Evolutionary conservation across 2,797 vertebrate genomes (phyloP).

Genomic region (Oreochromis mossambicus): DNA sequence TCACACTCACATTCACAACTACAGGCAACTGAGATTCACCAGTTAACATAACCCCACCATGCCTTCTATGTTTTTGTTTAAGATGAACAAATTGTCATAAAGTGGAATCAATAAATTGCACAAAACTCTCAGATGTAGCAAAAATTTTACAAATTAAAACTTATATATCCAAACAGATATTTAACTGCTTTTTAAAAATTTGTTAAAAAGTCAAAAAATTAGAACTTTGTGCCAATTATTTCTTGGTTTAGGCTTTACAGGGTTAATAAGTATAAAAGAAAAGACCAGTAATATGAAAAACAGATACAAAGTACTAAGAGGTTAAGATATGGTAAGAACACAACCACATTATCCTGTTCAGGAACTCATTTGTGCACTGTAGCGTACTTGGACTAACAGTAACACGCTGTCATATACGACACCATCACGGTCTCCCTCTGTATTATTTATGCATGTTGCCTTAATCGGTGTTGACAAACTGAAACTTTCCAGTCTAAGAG

Average conservation of each 20-base stretch:
- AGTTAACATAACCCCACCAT: not conserved
- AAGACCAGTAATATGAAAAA: not conserved
- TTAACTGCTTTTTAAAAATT: not conserved
- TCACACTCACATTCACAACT: not conserved
- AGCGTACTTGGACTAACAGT: not conserved
- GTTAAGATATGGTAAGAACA: not conserved
- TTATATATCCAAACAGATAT: not conserved
- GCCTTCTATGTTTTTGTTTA: not conserved
- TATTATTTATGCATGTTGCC: not conserved
- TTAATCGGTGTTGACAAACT: not conserved
- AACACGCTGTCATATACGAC: not conserved
- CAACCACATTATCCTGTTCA: not conserved
- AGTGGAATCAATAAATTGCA: not conserved
- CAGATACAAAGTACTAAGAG: not conserved
- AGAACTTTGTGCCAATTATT: not conserved
- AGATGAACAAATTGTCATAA: not conserved
- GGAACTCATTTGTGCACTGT: not conserved
- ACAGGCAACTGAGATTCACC: not conserved
- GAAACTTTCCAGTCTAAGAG: not conserved
- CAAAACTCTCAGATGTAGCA: not conserved
- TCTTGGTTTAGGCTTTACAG: not conserved
- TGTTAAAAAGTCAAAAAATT: not conserved
- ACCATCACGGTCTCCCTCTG: not conserved
- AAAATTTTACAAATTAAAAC: not conserved
- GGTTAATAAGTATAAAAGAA: not conserved